phyloP scores from a whole-genome alignment of 2,797 vertebrate genomes.

The Sebastes oblongus region DNA sequence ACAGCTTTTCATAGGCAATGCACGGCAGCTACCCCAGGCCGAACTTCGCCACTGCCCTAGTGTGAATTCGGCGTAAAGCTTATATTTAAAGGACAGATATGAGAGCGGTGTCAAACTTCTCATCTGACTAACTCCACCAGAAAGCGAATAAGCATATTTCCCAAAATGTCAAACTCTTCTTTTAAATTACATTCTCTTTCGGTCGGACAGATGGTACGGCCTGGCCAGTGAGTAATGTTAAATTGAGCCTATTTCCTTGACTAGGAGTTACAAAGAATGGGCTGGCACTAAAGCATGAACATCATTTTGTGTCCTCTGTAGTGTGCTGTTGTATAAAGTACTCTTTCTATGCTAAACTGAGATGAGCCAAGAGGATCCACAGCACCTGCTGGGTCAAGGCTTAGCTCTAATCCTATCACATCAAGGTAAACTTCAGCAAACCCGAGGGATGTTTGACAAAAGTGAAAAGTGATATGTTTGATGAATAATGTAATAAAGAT shows the following conservation, averaged over 20 bases:
- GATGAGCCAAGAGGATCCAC: constrained; percentile 65
- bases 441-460: background rate
- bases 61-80: too few relatives aligned
- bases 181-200: background rate
- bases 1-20: too few relatives aligned
- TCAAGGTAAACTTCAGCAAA: constrained; percentile 39
- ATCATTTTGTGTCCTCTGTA: constrained; percentile 23
- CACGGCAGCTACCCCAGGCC: too few relatives aligned
- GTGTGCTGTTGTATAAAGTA: constrained; percentile 10
- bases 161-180: background rate
- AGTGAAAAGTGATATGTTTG: constrained; percentile 13
- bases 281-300: background rate
- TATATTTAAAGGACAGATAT: too few relatives aligned
- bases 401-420: constrained; percentile 78
- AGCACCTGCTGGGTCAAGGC: constrained; percentile 62
- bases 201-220: background rate
- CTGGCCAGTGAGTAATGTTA: background rate
- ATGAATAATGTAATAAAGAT: background rate
- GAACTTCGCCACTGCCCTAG: too few relatives aligned
- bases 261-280: background rate
- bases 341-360: constrained; percentile 63
- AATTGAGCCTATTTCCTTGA: background rate
- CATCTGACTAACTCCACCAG: background rate
- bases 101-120: background rate
- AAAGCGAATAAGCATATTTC: background rate